Percentiles rank a stretch among this genome's conserved stretches.
phyloP scores from a whole-genome alignment of 1,140 invertebrate genomes.

The Carposina sasakii region DNA sequence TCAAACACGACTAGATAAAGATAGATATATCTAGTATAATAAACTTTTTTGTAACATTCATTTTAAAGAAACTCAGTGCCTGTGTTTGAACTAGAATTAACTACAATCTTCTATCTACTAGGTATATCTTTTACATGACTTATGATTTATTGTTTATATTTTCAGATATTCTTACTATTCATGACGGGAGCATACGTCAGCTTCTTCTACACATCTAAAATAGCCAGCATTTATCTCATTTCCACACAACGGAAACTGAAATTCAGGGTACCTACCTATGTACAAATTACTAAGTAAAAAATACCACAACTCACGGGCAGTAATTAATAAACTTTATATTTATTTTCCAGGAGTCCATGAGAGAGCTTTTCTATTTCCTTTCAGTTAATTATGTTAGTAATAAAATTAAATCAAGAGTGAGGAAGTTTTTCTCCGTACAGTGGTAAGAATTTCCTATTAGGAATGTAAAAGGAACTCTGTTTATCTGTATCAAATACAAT shows the following conservation, averaged over 20 bases:
- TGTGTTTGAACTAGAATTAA: too few species aligned
- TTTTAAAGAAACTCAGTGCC: too few species aligned
- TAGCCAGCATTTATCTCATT: constrained; percentile 49
- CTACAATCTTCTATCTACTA: too few species aligned
- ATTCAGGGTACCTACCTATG: constrained; percentile 40
- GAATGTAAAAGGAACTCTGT: too few species aligned
- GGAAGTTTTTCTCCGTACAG: constrained; percentile 60
- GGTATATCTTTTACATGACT: too few species aligned
- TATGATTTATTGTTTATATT: too few species aligned
- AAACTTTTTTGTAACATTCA: too few species aligned
- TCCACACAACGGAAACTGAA: constrained; percentile 45
- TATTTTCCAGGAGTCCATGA: constrained; percentile 49
- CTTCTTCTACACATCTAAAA: constrained; percentile 45
- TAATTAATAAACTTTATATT: constrained; percentile 10
- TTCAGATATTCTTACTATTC: constrained; percentile 42
- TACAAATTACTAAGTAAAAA: neutral
- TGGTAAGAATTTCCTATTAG: too few species aligned
- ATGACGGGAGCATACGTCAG: constrained; percentile 36
- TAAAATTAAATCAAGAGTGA: constrained; percentile 58
- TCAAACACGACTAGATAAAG: too few species aligned
- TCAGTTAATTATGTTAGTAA: constrained; percentile 54
- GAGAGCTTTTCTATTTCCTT: constrained; percentile 60
- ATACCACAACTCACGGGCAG: neutral
- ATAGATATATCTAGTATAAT: too few species aligned
- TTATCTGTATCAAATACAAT: too few species aligned